A percentile compares a stretch with the other conserved stretches of the same genome.
Evolutionary conservation across 2,113 vertebrate genomes (phyloP).

Genomic region (Aegithalos caudatus): DNA sequence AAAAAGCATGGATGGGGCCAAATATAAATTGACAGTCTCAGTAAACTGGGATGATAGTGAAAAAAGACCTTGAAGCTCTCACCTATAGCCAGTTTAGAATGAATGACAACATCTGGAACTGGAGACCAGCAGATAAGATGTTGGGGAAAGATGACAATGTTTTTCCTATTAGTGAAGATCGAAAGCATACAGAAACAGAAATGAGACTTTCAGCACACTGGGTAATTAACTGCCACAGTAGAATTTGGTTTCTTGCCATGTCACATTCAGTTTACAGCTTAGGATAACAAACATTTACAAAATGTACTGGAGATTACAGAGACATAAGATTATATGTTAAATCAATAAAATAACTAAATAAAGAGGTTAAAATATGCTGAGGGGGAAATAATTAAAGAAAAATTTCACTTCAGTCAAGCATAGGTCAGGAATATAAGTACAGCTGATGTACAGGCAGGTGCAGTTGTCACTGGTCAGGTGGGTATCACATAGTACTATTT

Average conservation of each 20-base stretch:
- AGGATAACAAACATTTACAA: conserved; percentile 44
- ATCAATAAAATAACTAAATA: conserved; percentile 44
- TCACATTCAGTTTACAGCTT: conserved; percentile 24
- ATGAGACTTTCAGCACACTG: neutral
- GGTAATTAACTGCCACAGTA: conserved; percentile 19
- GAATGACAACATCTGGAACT: neutral
- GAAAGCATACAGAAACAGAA: neutral
- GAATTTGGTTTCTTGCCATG: conserved; percentile 39
- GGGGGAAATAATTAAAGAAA: neutral
- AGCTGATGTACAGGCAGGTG: neutral
- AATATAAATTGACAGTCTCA: neutral
- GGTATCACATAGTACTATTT: neutral
- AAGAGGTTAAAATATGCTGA: neutral
- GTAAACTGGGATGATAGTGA: neutral
- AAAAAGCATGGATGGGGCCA: neutral
- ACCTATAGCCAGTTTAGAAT: neutral
- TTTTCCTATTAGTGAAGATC: neutral
- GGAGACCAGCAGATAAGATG: neutral
- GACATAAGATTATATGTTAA: neutral
- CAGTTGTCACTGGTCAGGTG: neutral
- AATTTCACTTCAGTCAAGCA: neutral
- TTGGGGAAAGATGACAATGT: neutral
- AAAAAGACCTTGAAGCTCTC: neutral
- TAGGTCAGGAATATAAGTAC: neutral
- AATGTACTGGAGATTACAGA: conserved; percentile 25